A percentile compares a stretch with the other conserved stretches of the same genome.
These are phyloP conservation scores for Channallabes apus DNA, from an alignment of 2,797 vertebrate species.

Conservation along the genomic window DNA sequence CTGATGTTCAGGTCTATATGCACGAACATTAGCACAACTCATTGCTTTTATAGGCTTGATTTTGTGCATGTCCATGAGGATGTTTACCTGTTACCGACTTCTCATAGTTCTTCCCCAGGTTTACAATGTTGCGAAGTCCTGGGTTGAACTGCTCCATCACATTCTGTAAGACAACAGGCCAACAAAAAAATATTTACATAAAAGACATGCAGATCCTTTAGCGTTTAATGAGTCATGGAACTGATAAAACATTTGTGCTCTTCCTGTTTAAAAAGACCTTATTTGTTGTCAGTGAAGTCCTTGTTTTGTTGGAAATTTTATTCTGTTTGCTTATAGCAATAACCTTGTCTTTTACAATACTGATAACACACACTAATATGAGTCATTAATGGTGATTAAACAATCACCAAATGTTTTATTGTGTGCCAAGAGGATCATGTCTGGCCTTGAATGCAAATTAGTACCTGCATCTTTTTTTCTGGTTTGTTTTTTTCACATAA, in stretches of 20 bases:
- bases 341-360: not conserved
- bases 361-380: not conserved
- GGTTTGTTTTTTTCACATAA: not conserved
- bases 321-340: not conserved
- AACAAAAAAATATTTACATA: conserved; percentile 28
- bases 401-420: not conserved
- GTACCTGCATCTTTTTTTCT: not conserved
- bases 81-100: conserved; percentile 91
- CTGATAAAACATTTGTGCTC: not conserved
- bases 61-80: not conserved
- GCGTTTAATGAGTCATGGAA: not conserved
- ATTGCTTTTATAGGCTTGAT: not conserved
- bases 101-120: conserved; percentile 96
- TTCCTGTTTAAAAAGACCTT: not conserved
- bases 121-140: conserved; percentile 91
- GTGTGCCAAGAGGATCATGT: no score
- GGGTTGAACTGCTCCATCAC: conserved; percentile 99
- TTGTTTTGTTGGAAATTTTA: not conserved
- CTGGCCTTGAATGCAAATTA: not conserved
- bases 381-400: no score
- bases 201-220: not conserved
- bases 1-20: not conserved
- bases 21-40: not conserved
- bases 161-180: conserved; percentile 75
- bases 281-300: not conserved